Evolutionary conservation across 2,797 vertebrate genomes (phyloP), one percentile per base, ranked within the genome.

Genomic region (Chiroxiphia lanceolata): DNA sequence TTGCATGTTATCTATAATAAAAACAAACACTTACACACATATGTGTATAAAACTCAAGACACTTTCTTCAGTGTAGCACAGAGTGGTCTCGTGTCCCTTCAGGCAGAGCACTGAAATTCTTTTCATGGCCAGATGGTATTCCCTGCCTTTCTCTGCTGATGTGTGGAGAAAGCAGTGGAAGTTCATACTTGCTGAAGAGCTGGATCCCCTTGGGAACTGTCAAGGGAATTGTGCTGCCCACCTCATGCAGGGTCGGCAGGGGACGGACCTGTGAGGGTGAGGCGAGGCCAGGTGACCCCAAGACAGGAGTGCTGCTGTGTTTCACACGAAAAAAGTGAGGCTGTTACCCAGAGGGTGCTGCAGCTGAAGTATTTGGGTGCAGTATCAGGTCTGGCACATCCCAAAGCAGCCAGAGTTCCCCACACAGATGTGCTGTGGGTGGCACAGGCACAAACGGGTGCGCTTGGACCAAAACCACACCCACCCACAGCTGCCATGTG

Each of bases 391-490:
- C 4, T 34, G 57, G 27, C 57, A 64, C 1, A 1, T 19, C 40
- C 59, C 85, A 83, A 68, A 89, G 5, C 57, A 59, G 57, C 38
- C 67, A n/a, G 19, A 26, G 44, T 40, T 29, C 33, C 60, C 38
- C 45, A 9, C 8, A 8, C 21, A 83, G 74, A 42, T 2, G 6
- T 70, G 63, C 77, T 40, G 36, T 10, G 47, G 67, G 53, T 36
- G 50, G 50, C 60, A 50, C 42, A 42, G 48, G 44, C 56, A 47
- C 59, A 29, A 29, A 31, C 0, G 2, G 2, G 13, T 12, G 27
- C 0, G 0, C 40, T 48, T 27, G 44, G 50, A 40, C 50, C 45
- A 31, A 87, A 89, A 10, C 48, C 63, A 23, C 13, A 0, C 48
- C 72, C 80, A 15, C 70, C 23, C 85, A 36, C 59, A 38, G 48